Evolutionary conservation across 2,797 vertebrate species (phyloP).

Genomic region (Gila robusta): DNA sequence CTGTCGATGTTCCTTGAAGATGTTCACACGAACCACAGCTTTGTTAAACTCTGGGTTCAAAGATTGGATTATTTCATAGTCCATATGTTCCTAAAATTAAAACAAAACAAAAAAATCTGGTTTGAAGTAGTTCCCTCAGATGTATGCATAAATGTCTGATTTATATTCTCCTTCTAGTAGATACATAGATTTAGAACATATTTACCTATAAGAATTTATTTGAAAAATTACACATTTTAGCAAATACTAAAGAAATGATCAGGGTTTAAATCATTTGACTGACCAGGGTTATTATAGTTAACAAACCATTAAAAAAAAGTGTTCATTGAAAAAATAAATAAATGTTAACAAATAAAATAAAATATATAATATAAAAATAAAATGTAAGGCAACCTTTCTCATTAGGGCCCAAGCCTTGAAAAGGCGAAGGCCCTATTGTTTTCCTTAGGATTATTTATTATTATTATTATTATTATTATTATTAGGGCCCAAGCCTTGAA

Average conservation of each 20-base stretch:
- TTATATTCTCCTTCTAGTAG: neutral
- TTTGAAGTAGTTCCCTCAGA: neutral
- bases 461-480: too few species aligned
- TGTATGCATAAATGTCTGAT: neutral
- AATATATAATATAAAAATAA: neutral
- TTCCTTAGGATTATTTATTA: too few species aligned
- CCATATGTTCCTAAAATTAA: conserved; percentile 88
- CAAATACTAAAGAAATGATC: neutral
- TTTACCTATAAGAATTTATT: neutral
- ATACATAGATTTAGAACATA: neutral
- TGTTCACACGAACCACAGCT: conserved; percentile 95
- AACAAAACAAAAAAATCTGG: neutral
- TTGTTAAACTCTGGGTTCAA: conserved; percentile 98
- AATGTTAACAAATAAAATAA: neutral
- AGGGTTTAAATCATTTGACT: neutral
- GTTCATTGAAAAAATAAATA: neutral
- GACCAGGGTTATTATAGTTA: neutral
- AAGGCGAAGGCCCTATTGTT: too few species aligned
- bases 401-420: too few species aligned
- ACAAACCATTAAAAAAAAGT: neutral
- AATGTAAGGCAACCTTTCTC: neutral
- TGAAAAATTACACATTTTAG: neutral
- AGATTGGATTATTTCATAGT: conserved; percentile 98
- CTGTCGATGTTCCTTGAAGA: conserved; percentile 97
- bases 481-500: too few species aligned